Evolutionary conservation across 2,888 invertebrate species (phyloP).

Genomic region (Scaptomyza parva): DNA sequence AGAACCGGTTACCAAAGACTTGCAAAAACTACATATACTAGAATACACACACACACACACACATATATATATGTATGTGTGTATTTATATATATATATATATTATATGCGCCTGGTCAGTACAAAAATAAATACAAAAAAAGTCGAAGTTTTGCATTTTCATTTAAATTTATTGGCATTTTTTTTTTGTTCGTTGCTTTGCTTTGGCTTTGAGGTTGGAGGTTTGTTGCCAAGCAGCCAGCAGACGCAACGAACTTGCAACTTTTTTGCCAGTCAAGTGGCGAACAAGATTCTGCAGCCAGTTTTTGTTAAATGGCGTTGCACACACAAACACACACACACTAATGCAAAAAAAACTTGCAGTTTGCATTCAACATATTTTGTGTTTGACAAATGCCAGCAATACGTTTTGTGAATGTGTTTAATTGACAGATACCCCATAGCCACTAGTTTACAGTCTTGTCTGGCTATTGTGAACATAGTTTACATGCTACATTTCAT

Average conservation of each 20-base stretch:
- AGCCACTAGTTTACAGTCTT: too few relatives aligned
- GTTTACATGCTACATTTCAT: too few relatives aligned
- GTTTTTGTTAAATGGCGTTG: conserved; percentile 64
- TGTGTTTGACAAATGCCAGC: conserved; percentile 17
- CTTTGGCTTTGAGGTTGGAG: conserved; percentile 34
- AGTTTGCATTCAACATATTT: conserved; percentile 25
- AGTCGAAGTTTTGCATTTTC: conserved; percentile 81
- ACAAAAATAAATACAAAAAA: conserved; percentile 26
- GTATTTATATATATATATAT: not conserved
- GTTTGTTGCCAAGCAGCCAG: conserved; percentile 48
- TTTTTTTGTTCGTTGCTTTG: conserved; percentile 45
- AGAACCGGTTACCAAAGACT: conserved; percentile 41
- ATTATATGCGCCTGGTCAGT: conserved; percentile 3
- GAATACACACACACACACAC: not conserved
- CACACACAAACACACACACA: conserved; percentile 17
- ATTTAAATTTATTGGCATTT: conserved; percentile 68
- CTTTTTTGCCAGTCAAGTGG: conserved; percentile 65
- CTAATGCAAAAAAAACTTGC: conserved; percentile 23
- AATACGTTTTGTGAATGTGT: not conserved
- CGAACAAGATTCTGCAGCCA: conserved; percentile 58
- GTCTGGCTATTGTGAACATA: too few relatives aligned
- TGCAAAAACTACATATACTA: conserved; percentile 11
- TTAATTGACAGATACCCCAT: not conserved
- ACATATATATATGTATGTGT: not conserved
- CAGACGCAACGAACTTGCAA: conserved; percentile 54